phyloP scores from a whole-genome alignment of 2,797 vertebrate genomes.

The Leuciscus waleckii region DNA sequence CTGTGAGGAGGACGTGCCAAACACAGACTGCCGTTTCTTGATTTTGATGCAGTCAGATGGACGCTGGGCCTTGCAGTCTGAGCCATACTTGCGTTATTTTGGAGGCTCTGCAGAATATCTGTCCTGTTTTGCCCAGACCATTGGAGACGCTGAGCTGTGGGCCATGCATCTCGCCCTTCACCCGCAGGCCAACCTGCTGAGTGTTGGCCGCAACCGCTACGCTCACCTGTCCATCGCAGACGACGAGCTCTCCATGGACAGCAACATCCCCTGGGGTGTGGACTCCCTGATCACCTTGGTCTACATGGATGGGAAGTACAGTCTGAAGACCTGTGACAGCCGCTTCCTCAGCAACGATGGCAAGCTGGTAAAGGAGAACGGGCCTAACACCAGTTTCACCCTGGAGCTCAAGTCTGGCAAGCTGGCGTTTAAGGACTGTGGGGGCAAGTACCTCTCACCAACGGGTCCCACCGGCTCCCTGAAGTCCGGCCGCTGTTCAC shows the following conservation, averaged over 20 bases:
- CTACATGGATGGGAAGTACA: conserved; percentile 90
- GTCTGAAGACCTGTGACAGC: conserved; percentile 90
- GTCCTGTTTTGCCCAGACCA: conserved; percentile 91
- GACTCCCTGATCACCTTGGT: conserved; percentile 92
- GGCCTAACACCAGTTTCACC: conserved; percentile 83
- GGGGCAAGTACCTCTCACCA: conserved; percentile 91
- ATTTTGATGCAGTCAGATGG: conserved; percentile 92
- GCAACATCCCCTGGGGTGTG: conserved; percentile 95
- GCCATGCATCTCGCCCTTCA: conserved; percentile 93
- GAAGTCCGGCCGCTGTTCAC: conserved; percentile 88
- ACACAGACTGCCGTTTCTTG: conserved; percentile 85
- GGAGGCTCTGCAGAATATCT: conserved; percentile 90
- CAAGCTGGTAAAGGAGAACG: conserved; percentile 86
- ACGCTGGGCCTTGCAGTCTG: conserved; percentile 93
- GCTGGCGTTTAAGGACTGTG: conserved; percentile 94
- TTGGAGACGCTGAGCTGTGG: conserved; percentile 92
- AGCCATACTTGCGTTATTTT: conserved; percentile 89
- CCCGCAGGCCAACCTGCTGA: conserved; percentile 94
- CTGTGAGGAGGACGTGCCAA: conserved; percentile 87
- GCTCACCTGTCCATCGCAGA: conserved; percentile 90
- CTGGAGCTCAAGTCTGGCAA: conserved; percentile 93
- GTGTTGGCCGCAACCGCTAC: conserved; percentile 92
- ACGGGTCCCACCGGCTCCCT: conserved; percentile 89
- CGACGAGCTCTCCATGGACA: conserved; percentile 89
- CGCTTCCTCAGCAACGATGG: conserved; percentile 92